Evolutionary conservation across 2,113 vertebrate genomes (phyloP).

Genomic region (Stigmatopora nigra): DNA sequence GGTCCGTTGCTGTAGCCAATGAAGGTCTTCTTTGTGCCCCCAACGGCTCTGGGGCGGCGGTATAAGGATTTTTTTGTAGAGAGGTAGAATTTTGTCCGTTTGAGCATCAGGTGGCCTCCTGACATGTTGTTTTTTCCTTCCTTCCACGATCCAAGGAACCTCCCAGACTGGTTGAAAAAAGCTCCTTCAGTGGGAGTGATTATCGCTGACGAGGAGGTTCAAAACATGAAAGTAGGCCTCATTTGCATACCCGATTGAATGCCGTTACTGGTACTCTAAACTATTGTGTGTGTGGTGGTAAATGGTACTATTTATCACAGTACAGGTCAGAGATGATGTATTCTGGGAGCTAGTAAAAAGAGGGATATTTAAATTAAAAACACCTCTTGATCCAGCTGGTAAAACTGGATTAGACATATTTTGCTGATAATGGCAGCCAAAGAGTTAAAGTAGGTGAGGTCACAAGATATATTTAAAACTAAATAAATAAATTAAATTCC

Average conservation of each 20-base stretch:
- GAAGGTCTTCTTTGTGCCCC: not conserved
- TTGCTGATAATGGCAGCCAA: no score
- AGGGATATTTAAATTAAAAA: no score
- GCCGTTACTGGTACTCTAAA: no score
- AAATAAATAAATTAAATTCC: no score
- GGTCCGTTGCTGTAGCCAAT: slow-evolving; percentile 7
- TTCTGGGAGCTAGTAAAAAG: no score
- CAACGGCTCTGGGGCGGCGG: slow-evolving; percentile 16
- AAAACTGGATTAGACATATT: no score
- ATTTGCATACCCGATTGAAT: not conserved
- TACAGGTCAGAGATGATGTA: no score
- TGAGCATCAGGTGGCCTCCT: slow-evolving; percentile 27
- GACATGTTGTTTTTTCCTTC: slow-evolving; percentile 15
- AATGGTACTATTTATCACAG: no score
- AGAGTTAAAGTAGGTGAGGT: no score
- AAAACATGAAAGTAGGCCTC: not conserved
- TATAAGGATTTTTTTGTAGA: slow-evolving; percentile 62
- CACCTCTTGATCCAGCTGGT: not conserved
- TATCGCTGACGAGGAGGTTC: not conserved
- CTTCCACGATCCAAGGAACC: not conserved
- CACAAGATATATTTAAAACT: no score
- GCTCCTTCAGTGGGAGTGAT: not conserved
- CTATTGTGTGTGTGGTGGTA: no score
- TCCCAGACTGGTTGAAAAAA: not conserved
- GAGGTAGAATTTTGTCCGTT: slow-evolving; percentile 40